Evolutionary conservation across 2,113 vertebrate species (phyloP), one percentile per base, ranked within the genome.

Genomic region (Xiphias gladius): DNA sequence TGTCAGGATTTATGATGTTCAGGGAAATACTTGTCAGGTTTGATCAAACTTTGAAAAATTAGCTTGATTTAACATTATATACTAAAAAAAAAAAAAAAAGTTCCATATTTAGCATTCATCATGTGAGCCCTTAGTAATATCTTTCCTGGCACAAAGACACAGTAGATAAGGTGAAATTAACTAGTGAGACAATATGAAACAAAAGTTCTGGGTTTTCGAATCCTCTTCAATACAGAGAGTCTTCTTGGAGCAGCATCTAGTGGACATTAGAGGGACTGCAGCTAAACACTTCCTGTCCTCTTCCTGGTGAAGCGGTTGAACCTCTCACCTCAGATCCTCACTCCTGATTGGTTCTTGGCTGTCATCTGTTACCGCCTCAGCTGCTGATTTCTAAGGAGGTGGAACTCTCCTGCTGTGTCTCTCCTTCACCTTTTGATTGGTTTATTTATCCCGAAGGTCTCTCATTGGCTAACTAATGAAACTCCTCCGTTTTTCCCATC

Each of bases 401-500:
- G 10, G 9, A 32, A 19, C 24, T 30, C 5, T n/a, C 20, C 26
- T n/a, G 30, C 30, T 61, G 17, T 52, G 35, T n/a, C 1, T 7
- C 1, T n/a, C 16, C 26, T 30, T 54, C 35, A 41, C 26, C 65
- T 41, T 30, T 35, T 50, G 35, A 79, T 73, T 76, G 26, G 10
- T 54, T 46, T 26, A 58, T 72, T 75, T 41, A 58, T 69, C 16
- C 10, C 22, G 5, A 12, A 30, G 17, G 52, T 86, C 19, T 72
- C 26, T 77, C 19, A 76, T 43, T 66, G 30, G 54, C 11, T 28
- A 17, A 39, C 63, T 62, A 16, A 75, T 84, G 22, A 30, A n/a
- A 19, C 79, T 59, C 22, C 80, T 32, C 39, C 84, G 3, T 50
- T 52, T 69, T 39, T 85, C 90, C 70, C 13, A 67, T 72, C 16